Base-by-base conservation (phyloP, 2,888 invertebrate genomes). In the Archaeoteleia sp. region DNA sequence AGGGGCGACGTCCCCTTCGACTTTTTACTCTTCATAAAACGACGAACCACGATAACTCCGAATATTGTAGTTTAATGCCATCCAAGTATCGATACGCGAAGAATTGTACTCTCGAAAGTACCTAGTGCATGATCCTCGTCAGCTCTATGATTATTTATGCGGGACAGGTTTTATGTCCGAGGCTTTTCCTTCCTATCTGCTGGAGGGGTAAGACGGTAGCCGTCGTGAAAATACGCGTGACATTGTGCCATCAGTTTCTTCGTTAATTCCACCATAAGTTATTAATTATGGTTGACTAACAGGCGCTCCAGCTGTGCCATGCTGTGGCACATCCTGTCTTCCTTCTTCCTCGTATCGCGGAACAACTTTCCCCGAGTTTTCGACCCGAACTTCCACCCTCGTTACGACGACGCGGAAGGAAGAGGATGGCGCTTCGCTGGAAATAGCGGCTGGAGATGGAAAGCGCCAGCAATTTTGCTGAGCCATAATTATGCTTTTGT, bases 271-370 rank as follows among this genome's bases (percentile, higher is more conserved):
- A 71, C 71, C 79, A 78, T 82, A 80, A 83, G 79, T 83, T 83
- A 84, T 83, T 84, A 84, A 83, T 84, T 84, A 83, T 75, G 74
- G 76, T 79, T 81, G 81, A 84, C 81, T 84, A 83, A 84, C 82
- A 71, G 72, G 80, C 75, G 74, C 76, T 81, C 82, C 82, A 84
- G 83, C 83, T 83, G 83, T 83, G 82, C 73, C 75, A 54, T 54
- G 57, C 67, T 55, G 54, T 30, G 45, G 68, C 69, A 51, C 69
- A 68, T 70, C 72, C 69, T 62, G 67, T 57, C 48, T 57, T 67
- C 69, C 67, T 66, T 63, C 63, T 67, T 65, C 69, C 48, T 53
- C 69, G 58, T 32, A 55, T 57, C 65, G 65, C 62, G 51, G 37
- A 37, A 40, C 55, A 71, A 63, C 67, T 71, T 71, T 69, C 71